These are phyloP conservation scores for Xestia c-nigrum DNA, from an alignment of 2,888 invertebrate genomes.

Conservation along the genomic window DNA sequence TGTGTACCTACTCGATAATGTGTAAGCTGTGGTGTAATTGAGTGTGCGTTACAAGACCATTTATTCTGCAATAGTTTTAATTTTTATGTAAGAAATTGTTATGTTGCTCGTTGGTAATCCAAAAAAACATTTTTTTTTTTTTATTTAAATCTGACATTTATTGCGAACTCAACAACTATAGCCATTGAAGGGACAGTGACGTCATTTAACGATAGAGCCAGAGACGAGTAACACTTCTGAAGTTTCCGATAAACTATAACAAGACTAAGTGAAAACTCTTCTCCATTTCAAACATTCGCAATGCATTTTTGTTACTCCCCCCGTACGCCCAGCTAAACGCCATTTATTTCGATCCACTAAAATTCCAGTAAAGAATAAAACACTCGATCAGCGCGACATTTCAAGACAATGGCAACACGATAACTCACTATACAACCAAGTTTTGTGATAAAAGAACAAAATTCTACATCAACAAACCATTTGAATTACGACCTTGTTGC, in stretches of 20 bases:
- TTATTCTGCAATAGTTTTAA: no score
- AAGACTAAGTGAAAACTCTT: neutral
- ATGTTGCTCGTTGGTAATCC: no score
- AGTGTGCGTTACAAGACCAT: no score
- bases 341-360: constrained; percentile 70
- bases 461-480: constrained; percentile 36
- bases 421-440: constrained; percentile 74
- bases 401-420: constrained; percentile 74
- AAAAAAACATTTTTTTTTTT: no score
- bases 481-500: constrained; percentile 64
- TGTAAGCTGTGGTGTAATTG: no score
- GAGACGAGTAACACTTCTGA: neutral
- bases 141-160: neutral
- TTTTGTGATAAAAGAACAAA: constrained; percentile 70
- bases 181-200: neutral
- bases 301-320: constrained; percentile 32
- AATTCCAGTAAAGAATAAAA: constrained; percentile 74
- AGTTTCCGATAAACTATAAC: neutral
- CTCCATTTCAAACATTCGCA: constrained; percentile 9
- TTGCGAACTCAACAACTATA: neutral
- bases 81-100: no score
- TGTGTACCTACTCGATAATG: no score
- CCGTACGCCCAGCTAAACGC: constrained; percentile 60
- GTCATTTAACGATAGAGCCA: neutral
- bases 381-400: constrained; percentile 77